Percentiles rank a stretch among this genome's conserved stretches.
These are phyloP conservation scores for Muricea muricata DNA, from an alignment of 92 coral and sea anemone genomes.

Conservation along the genomic window DNA sequence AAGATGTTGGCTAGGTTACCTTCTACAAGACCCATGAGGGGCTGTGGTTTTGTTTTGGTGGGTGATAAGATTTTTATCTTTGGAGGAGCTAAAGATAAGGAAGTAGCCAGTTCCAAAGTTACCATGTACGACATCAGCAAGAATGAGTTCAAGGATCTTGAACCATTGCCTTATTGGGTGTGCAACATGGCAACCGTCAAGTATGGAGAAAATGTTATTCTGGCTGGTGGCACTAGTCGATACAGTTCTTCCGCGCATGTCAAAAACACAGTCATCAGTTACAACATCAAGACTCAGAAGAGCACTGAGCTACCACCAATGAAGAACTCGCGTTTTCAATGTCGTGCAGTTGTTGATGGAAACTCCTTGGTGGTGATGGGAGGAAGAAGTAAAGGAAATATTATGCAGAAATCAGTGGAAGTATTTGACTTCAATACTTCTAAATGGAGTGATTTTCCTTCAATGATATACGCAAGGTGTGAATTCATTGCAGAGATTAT, in stretches of 20 bases:
- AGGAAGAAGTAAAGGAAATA: slow-evolving; percentile 75
- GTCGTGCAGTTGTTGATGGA: slow-evolving; percentile 75
- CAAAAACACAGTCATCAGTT: not conserved
- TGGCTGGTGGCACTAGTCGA: not conserved
- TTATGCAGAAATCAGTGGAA: slow-evolving; percentile 73
- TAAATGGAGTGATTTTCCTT: not conserved
- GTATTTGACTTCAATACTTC: slow-evolving; percentile 49
- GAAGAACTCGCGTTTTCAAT: slow-evolving; percentile 77
- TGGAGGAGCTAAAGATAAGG: not conserved
- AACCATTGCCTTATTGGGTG: not conserved
- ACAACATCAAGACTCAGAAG: slow-evolving; percentile 76
- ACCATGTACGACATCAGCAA: not conserved
- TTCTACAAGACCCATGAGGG: not conserved
- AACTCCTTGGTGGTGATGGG: slow-evolving; percentile 78
- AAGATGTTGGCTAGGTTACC: not conserved
- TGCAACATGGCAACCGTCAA: slow-evolving; percentile 18
- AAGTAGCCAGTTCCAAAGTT: not conserved
- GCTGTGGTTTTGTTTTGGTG: not conserved
- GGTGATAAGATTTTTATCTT: not conserved
- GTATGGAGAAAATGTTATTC: slow-evolving; percentile 2
- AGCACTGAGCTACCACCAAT: slow-evolving; percentile 76
- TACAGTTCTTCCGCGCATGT: no score
- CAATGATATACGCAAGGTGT: not conserved
- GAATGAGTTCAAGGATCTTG: not conserved
- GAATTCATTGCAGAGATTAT: not conserved